Evolutionary conservation across 2,888 invertebrate genomes (phyloP).

Genomic region (Microchrysa polita): DNA sequence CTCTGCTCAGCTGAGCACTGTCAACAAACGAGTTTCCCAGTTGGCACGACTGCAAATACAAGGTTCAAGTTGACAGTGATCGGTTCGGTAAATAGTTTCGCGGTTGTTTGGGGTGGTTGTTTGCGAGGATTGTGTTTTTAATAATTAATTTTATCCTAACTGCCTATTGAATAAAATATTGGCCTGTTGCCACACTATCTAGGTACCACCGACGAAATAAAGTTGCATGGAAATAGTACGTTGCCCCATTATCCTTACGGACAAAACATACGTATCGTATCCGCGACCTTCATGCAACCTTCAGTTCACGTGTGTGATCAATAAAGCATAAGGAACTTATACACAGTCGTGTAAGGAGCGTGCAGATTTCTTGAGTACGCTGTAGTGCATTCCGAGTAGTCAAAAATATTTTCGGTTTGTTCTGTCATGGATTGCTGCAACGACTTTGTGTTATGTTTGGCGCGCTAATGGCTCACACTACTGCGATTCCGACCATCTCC

Average conservation of each 20-base stretch:
- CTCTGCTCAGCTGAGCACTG: neutral
- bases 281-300: constrained; percentile 63
- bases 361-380: neutral
- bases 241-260: neutral
- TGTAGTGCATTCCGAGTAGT: neutral
- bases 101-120: neutral
- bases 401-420: neutral
- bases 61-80: neutral
- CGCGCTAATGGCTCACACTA: neutral
- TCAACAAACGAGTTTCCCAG: neutral
- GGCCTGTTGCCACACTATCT: neutral
- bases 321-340: constrained; percentile 52
- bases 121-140: too few species aligned
- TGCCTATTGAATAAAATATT: neutral
- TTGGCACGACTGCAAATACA: neutral
- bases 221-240: neutral
- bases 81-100: neutral
- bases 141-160: too few species aligned
- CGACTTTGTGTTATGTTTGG: neutral
- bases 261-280: neutral
- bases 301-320: constrained; percentile 60
- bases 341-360: neutral
- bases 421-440: too few species aligned
- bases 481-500: constrained; percentile 6
- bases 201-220: neutral